Evolutionary conservation across 2,797 vertebrate species (phyloP), one percentile per base, ranked within the genome.

Genomic region (Poeciliopsis infans): DNA sequence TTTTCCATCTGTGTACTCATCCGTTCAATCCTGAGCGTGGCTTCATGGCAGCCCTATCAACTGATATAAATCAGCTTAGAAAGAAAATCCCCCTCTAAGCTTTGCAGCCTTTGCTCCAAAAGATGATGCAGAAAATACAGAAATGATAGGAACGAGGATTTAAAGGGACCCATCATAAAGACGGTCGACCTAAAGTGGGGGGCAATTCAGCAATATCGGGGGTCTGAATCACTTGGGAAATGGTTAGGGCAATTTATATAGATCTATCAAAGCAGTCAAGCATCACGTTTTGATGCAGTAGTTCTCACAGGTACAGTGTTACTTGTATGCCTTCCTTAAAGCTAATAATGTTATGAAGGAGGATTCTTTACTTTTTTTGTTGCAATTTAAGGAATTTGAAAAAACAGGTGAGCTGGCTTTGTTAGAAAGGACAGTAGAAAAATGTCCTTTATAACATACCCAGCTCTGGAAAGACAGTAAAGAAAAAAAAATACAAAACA

Each of bases 41-140:
- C 85, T 87, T 83, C 88, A 88, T 91, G 88, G 90, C 82, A 80
- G 84, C 79, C 4, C 79, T 83, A 93, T 94, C 89, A 89, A 90
- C 88, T 87, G 90, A 91, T 87, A 91, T 79, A 83, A 91, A 91
- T 91, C 89, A 89, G 87, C 90, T 91, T 90, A 87, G 81, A 64
- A 86, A 86, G 83, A 87, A 91, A 90, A 90, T 89, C 92, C 87
- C 77, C n/a, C 72, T 2, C 85, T 85, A 84, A 89, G 85, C 88
- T 69, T 76, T 8, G 79, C 76, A 72, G 82, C 59, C 18, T 84
- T 87, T 57, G 47, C 80, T 87, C 33, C 75, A 46, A 76, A 72
- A 79, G 81, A 79, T n/a, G 76, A 79, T 53, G 88, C 66, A 78
- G 89, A 81, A 90, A 87, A 83, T 87, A 81, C 85, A 89, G 91